Base-by-base conservation (phyloP, 2,113 vertebrate species). In the Sula dactylatra region DNA sequence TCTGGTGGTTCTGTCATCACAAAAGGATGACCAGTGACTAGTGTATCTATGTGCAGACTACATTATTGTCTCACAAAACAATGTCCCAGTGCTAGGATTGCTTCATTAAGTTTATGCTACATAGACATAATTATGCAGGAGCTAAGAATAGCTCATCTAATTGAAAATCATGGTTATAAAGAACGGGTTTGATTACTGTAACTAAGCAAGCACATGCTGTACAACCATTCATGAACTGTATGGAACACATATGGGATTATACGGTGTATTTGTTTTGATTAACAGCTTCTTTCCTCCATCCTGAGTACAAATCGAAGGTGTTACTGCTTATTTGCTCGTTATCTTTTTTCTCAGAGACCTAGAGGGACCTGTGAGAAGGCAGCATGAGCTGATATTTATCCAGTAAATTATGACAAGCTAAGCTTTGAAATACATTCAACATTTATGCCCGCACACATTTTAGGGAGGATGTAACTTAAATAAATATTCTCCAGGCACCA, bases 121-220 rank as follows among this genome's bases (percentile, higher is more conserved):
- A 69, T 72, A 88, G 92, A 62, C 84, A 54, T 95, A 72, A 96
- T 97, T 90, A 91, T 94, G 71, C 88, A 85, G 87, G 71, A 90
- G 79, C 93, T 96, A 97, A 94, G 94, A 96, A 97, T 97, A 97
- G 92, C 90, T 86, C 62, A 77, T 82, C 82, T 96, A 94, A 97
- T 96, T 96, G 94, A 91, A 96, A 96, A 88, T 96, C 96, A 94
- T 93, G 96, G 96, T 96, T 86, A 27, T 76, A 73, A 88, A 90
- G 92, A 94, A 89, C 5, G 9, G 31, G 45, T 93, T 94, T 94
- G 96, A 85, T 92, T 74, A 44, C 73, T 90, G 84, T 82, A 94
- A 42, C 94, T 90, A 56, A 88, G 90, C 92, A 56, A 87, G 92
- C 45, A 62, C 71, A 61, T 76, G 73, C 71, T 11, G 5, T 82